phyloP scores from a whole-genome alignment of 1,140 invertebrate species.

The Polypedilum vanderplanki region DNA sequence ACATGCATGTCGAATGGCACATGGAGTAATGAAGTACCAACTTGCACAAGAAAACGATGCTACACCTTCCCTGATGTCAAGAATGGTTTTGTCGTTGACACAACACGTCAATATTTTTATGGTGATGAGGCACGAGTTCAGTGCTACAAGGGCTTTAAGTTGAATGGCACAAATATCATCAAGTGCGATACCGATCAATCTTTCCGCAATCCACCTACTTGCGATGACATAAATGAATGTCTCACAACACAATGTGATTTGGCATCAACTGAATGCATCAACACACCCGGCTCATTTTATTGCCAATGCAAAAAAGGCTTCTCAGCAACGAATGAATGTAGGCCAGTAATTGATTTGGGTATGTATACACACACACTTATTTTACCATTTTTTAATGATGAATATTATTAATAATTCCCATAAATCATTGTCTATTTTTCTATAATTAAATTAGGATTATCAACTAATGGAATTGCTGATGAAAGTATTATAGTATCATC shows the following conservation, averaged over 20 bases:
- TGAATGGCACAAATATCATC: conserved; percentile 78
- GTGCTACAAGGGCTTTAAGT: conserved; percentile 82
- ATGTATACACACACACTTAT: neutral
- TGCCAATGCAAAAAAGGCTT: conserved; percentile 85
- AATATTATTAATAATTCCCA: too few species aligned
- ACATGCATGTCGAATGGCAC: conserved; percentile 94
- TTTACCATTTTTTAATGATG: too few species aligned
- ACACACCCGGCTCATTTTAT: conserved; percentile 83
- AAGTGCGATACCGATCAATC: conserved; percentile 78
- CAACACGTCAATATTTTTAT: conserved; percentile 66
- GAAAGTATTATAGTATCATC: conserved; percentile 80
- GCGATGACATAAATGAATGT: conserved; percentile 93
- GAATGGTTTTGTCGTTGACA: conserved; percentile 77
- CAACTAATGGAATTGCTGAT: conserved; percentile 82
- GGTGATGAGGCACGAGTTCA: conserved; percentile 89
- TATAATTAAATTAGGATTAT: conserved; percentile 53
- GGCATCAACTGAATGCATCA: conserved; percentile 85
- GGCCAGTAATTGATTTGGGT: conserved; percentile 73
- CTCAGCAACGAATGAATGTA: conserved; percentile 77
- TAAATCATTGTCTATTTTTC: neutral
- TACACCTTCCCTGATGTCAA: conserved; percentile 72
- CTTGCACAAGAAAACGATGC: conserved; percentile 79
- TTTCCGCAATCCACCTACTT: conserved; percentile 77
- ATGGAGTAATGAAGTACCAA: conserved; percentile 88
- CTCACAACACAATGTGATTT: conserved; percentile 79